Evolutionary conservation across 2,797 vertebrate genomes (phyloP), one percentile per base, ranked within the genome.

Genomic region (Sus cebifrons): DNA sequence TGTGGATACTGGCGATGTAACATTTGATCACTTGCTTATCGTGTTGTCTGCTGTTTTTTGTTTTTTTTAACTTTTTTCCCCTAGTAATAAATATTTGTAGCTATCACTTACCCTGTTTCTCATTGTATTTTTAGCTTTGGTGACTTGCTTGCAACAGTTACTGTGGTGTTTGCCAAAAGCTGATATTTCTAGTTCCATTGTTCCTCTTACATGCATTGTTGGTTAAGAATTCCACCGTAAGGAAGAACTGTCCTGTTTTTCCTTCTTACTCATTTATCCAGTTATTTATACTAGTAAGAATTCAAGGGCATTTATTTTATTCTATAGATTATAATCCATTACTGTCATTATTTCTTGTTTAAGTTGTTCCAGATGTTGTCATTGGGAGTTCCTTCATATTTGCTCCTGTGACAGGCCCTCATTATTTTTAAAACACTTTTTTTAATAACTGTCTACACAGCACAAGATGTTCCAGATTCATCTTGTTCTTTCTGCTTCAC

Each of bases 301-400:
- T 27, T 87, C 60, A n/a, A 21, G 40, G 65, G 13, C 12, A 70
- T 73, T 91, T 68, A n/a, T 36, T 74, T 70, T 73, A 49, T 94
- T 71, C 21, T 87, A 1, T 81, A 75, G 54, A 14, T 84, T 88
- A 44, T 60, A 88, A 91, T 32, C 18, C 71, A 58, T 65, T 79
- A 92, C n/a, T 79, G 18, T 92, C 52, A 36, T 32, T 32, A 65
- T 89, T 94, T 94, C 73, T 92, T 92, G 71, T 65, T 79, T 17
- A 68, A 6, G 29, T 13, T 77, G 18, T 88, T n/a, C 29, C 85
- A 95, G 60, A 56, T 94, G 84, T 92, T 36, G 10, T 44, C 29
- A 11, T 36, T 60, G 49, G 36, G 78, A 73, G 20, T 54, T 49
- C 36, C 58, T 94, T 89, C 25, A 20, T 0, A 4, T 74, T 62